Evolutionary conservation across 2,888 invertebrate genomes (phyloP).

Genomic region (Erannis defoliaria): DNA sequence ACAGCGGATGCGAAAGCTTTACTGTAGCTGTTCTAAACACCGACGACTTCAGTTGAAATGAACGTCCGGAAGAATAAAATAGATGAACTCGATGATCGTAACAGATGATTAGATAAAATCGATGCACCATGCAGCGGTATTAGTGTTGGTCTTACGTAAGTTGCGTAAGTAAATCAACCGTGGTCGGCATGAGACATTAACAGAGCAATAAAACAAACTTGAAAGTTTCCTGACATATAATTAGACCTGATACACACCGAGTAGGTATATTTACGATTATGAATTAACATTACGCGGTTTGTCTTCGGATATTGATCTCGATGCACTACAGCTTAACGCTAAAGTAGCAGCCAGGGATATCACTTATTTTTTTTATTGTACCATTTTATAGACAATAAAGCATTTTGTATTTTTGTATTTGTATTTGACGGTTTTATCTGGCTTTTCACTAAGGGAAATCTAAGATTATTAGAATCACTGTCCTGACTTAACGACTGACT

Average conservation of each 20-base stretch:
- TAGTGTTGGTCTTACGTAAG: conserved; percentile 51
- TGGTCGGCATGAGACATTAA: conserved; percentile 72
- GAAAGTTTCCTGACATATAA: conserved; percentile 74
- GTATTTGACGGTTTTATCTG: too few relatives aligned
- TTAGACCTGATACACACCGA: conserved; percentile 61
- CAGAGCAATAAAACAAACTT: conserved; percentile 77
- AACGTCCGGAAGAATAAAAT: conserved; percentile 32
- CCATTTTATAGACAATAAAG: too few relatives aligned
- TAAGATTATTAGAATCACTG: too few relatives aligned
- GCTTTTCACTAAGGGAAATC: too few relatives aligned
- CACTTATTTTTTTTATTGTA: too few relatives aligned
- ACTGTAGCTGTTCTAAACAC: conserved; percentile 20
- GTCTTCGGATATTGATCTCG: conserved; percentile 21
- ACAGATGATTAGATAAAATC: conserved; percentile 60
- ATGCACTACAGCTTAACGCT: too few relatives aligned
- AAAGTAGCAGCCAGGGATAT: too few relatives aligned
- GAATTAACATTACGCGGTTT: conserved; percentile 55
- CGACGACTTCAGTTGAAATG: conserved; percentile 26
- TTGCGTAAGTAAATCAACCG: conserved; percentile 68
- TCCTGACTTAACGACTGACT: too few relatives aligned
- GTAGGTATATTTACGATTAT: conserved; percentile 64
- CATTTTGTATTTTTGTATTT: too few relatives aligned
- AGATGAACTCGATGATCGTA: conserved; percentile 52
- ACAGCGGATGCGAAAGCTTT: conserved; percentile 27
- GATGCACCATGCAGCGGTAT: conserved; percentile 52